Percentiles rank a stretch among this genome's conserved stretches.
These are phyloP conservation scores for Cynodonichthys magdalenae DNA, from an alignment of 2,797 vertebrate genomes.

Conservation along the genomic window DNA sequence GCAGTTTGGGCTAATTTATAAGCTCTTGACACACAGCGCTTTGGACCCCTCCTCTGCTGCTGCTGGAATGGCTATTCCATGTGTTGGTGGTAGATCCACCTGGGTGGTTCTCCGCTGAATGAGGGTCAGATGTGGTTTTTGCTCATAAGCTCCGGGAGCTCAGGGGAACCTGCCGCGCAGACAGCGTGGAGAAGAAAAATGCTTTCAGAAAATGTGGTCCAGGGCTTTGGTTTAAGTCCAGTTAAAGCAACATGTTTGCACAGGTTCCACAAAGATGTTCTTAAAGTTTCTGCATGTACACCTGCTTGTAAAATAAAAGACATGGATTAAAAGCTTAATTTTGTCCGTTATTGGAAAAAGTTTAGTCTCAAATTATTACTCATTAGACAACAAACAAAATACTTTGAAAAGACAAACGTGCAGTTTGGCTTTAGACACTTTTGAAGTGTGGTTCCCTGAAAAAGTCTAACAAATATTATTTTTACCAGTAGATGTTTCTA, in stretches of 20 bases:
- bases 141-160: conserved; percentile 62
- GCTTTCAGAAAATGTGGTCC: conserved; percentile 46
- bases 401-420: background rate
- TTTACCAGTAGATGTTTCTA: too few species aligned
- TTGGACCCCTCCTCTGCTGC: conserved; percentile 73
- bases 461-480: too few species aligned
- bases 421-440: background rate
- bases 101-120: conserved; percentile 80
- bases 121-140: conserved; percentile 79
- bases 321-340: background rate
- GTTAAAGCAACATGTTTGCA: conserved; percentile 32
- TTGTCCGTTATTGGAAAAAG: too few species aligned
- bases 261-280: background rate
- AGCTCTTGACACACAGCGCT: conserved; percentile 68
- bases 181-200: conserved; percentile 44
- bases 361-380: too few species aligned
- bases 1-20: conserved; percentile 81
- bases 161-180: conserved; percentile 57
- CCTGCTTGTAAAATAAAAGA: background rate
- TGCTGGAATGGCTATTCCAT: conserved; percentile 80
- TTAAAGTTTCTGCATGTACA: background rate
- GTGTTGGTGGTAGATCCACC: conserved; percentile 77
- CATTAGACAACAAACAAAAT: background rate
- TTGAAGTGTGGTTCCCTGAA: too few species aligned
- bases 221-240: conserved; percentile 16